Conservation (phyloP, 2,797 vertebrate species). For the Cossypha heuglini region DNA sequence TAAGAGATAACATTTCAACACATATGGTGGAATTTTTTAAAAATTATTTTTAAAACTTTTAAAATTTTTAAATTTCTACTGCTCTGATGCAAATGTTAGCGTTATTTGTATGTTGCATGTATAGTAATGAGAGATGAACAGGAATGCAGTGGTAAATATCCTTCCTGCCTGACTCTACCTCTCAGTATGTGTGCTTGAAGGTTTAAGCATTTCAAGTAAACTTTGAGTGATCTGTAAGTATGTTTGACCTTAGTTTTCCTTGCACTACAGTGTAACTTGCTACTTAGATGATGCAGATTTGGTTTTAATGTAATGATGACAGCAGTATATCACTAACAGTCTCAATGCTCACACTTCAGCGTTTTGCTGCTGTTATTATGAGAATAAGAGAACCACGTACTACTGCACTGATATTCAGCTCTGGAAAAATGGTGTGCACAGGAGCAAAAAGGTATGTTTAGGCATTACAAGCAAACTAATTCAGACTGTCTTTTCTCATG, state of each 20-base stretch:
- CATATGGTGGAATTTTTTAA: neutral
- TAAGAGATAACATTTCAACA: neutral
- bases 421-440: constrained; percentile 99
- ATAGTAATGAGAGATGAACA: neutral
- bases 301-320: neutral
- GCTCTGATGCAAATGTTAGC: neutral
- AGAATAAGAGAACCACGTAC: constrained; percentile 98
- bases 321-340: neutral
- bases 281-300: neutral
- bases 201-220: neutral
- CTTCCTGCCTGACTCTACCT: neutral
- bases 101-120: neutral
- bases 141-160: neutral
- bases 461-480: neutral
- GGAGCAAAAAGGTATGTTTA: constrained; percentile 92
- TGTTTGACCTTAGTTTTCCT: neutral
- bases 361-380: constrained; percentile 99
- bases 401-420: constrained; percentile 98
- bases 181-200: neutral
- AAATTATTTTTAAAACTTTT: neutral
- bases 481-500: neutral
- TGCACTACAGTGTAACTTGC: neutral
- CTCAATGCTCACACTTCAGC: constrained; percentile 74
- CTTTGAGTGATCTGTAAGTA: neutral
- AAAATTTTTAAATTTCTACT: neutral